These are phyloP conservation scores for Zapus hudsonius DNA, from an alignment of 2,113 vertebrate genomes.

Conservation along the genomic window DNA sequence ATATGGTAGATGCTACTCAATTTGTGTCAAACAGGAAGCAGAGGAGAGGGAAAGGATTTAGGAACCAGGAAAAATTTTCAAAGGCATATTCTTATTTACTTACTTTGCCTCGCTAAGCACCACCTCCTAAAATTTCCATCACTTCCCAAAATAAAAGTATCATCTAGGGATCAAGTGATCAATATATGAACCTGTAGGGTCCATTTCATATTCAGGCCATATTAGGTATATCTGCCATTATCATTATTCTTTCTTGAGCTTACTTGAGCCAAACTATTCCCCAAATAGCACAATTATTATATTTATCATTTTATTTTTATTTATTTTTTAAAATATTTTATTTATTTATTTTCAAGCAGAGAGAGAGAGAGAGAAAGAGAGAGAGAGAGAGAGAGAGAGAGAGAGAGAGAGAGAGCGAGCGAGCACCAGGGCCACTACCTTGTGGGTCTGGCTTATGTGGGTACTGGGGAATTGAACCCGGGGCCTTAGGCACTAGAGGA, in stretches of 20 bases:
- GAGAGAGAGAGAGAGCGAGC: too few species aligned
- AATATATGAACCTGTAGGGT: not conserved
- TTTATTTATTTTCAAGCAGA: too few species aligned
- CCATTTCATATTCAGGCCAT: not conserved
- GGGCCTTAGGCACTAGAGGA: too few species aligned
- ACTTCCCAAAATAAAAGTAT: not conserved
- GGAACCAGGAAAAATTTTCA: not conserved
- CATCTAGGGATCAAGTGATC: not conserved
- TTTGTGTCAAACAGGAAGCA: not conserved
- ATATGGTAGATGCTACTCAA: not conserved
- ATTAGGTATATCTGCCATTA: not conserved
- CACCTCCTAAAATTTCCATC: too few species aligned
- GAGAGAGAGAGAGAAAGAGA: too few species aligned
- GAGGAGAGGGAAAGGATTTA: too few species aligned
- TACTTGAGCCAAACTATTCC: not conserved
- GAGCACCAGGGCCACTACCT: too few species aligned
- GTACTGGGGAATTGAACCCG: too few species aligned
- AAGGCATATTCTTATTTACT: not conserved
- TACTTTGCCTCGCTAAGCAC: not conserved
- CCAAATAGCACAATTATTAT: not conserved
- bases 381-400: too few species aligned
- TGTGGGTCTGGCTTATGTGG: too few species aligned
- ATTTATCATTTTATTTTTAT: constrained; percentile 38
- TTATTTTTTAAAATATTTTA: too few species aligned
- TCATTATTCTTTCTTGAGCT: constrained; percentile 41